Base-by-base conservation (phyloP, 2,888 invertebrate species). In the Scelioninae gen. 1 region DNA sequence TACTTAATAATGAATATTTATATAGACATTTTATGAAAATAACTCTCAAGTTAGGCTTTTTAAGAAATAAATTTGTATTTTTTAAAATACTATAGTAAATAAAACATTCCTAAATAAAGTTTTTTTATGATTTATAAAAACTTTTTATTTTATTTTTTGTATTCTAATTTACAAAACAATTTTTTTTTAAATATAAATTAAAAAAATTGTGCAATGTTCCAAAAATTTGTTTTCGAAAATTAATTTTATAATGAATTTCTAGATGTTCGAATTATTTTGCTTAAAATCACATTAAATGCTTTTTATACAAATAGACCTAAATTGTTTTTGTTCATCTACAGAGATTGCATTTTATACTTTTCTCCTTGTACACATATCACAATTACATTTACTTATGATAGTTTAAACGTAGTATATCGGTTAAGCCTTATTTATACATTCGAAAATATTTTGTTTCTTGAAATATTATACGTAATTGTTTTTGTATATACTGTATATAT, bases 381-480 rank as follows among this genome's bases (percentile, higher is more conserved):
- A 58, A 55, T 32, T 55, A 55, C n/a, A 8, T 9, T 45, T n/a
- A 55, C 55, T 55, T 58, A 40, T 40, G 10, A 9, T 40, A 40
- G n/a, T 38, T 40, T 58, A n/a, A n/a, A n/a, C n/a, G n/a, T n/a
- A n/a, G n/a, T n/a, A n/a, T n/a, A n/a, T n/a, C n/a, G 0, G 7
- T 32, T 55, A 55, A 58, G 31, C 40, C 23, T 40, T 60, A 23
- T 60, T 43, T 11, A n/a, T n/a, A 60, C 11, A 16, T 60, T 43
- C 40, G 58, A 43, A 60, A 60, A 60, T 60, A 60, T n/a, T 5
- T 43, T n/a, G 4, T 31, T 56, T 34, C 43, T 15, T 60, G 9
- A 40, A 43, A 9, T 43, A 56, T 38, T n/a, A 38, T n/a, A 23
- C 23, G 23, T 23, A 23, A 23, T 23, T 23, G 4, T 23, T 38